Conservation (phyloP, 2,888 invertebrate species). For the Litoditis marina region DNA sequence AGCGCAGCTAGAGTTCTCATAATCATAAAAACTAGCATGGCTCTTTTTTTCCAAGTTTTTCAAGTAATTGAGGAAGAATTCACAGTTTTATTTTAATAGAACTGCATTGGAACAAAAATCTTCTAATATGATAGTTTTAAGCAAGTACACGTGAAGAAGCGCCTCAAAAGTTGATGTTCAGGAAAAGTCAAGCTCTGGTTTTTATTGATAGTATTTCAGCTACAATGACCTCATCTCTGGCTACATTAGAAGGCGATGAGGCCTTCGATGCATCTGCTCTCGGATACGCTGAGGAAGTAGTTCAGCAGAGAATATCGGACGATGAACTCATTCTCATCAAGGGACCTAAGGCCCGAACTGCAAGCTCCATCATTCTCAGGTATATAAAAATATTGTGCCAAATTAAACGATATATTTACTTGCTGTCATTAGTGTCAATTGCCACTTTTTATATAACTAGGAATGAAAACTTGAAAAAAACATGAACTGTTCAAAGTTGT, state of each 20-base stretch:
- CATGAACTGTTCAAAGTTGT: too few relatives aligned
- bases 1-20: neutral
- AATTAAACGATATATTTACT: too few relatives aligned
- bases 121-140: neutral
- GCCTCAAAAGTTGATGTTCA: too few relatives aligned
- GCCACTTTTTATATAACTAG: too few relatives aligned
- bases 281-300: constrained; percentile 70
- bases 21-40: neutral
- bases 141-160: too few relatives aligned
- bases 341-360: constrained; percentile 79
- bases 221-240: constrained; percentile 81
- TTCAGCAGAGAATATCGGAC: constrained; percentile 91
- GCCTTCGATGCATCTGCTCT: constrained; percentile 85
- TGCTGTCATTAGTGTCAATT: too few relatives aligned
- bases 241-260: constrained; percentile 99
- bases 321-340: constrained; percentile 95
- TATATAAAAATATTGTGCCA: constrained; percentile 12
- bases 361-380: constrained; percentile 91
- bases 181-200: too few relatives aligned
- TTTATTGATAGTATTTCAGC: constrained; percentile 69
- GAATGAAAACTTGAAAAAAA: too few relatives aligned
- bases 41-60: too few relatives aligned
- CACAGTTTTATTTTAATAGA: constrained; percentile 4
- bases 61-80: constrained; percentile 9
- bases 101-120: too few relatives aligned